Evolutionary conservation across 2,888 invertebrate species (phyloP).

Genomic region (Spatulosminthurus flaviceps): DNA sequence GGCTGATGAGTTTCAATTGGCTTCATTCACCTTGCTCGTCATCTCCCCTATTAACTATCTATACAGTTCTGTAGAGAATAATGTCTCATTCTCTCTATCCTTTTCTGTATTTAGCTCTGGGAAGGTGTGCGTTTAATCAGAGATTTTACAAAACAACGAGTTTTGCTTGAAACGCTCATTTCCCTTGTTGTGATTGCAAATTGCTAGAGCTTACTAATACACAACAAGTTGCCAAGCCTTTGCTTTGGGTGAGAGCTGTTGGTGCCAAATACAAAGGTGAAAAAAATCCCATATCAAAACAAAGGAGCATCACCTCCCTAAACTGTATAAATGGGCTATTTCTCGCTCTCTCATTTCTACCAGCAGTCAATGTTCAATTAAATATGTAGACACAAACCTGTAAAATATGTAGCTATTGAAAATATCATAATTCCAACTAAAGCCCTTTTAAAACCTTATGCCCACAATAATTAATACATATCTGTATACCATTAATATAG

Average conservation of each 20-base stretch:
- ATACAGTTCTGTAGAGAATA: too few relatives aligned
- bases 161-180: not conserved
- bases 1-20: constrained; percentile 8
- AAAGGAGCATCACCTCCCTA: not conserved
- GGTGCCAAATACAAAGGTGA: too few relatives aligned
- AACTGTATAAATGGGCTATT: not conserved
- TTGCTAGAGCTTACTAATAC: too few relatives aligned
- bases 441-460: not conserved
- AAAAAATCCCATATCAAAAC: too few relatives aligned
- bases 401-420: not conserved
- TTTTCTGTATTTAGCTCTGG: too few relatives aligned
- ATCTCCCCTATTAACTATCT: too few relatives aligned
- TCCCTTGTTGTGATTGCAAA: not conserved
- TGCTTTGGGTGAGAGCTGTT: too few relatives aligned
- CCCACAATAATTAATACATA: too few relatives aligned
- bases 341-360: not conserved
- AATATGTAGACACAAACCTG: too few relatives aligned
- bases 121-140: not conserved
- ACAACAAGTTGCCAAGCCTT: not conserved
- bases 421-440: not conserved
- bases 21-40: not conserved
- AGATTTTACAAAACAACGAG: not conserved
- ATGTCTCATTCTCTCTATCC: too few relatives aligned
- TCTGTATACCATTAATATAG: too few relatives aligned
- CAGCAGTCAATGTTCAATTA: too few relatives aligned